Evolutionary conservation across 2,888 invertebrate species (phyloP).

Genomic region (Pharmacophagus antenor): DNA sequence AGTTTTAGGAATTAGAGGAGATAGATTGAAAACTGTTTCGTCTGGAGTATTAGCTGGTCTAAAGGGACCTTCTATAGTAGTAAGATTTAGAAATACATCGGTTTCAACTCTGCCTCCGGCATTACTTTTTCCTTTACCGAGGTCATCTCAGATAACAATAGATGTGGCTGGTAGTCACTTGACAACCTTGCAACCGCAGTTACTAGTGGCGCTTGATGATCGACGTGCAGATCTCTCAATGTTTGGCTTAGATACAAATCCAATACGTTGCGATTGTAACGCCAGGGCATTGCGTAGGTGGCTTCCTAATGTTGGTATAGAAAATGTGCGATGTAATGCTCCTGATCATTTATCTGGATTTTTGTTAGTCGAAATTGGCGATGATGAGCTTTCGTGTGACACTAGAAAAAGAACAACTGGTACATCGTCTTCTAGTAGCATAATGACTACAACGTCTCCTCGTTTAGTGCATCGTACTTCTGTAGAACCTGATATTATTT

Average conservation of each 20-base stretch:
- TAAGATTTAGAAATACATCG: constrained; percentile 91
- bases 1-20: constrained; percentile 87
- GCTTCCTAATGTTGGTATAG: constrained; percentile 84
- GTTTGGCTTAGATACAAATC: constrained; percentile 88
- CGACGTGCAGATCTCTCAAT: constrained; percentile 87
- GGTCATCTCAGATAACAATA: constrained; percentile 89
- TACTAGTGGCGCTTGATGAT: constrained; percentile 90
- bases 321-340: constrained; percentile 83
- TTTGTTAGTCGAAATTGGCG: constrained; percentile 87
- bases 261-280: constrained; percentile 92
- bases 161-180: constrained; percentile 90
- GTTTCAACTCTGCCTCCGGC: constrained; percentile 89
- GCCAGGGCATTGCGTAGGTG: constrained; percentile 89
- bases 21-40: constrained; percentile 87
- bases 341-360: constrained; percentile 87
- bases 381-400: constrained; percentile 91
- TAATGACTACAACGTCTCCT: constrained; percentile 70
- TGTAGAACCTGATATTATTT: constrained; percentile 93
- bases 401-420: constrained; percentile 78
- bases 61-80: constrained; percentile 85
- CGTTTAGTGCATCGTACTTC: constrained; percentile 82
- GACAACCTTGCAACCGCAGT: constrained; percentile 87
- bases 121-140: constrained; percentile 91
- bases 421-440: constrained; percentile 57
- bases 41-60: constrained; percentile 92